Evolutionary conservation across 2,113 vertebrate genomes (phyloP), one percentile per base, ranked within the genome.

Genomic region (Hydropotes inermis): DNA sequence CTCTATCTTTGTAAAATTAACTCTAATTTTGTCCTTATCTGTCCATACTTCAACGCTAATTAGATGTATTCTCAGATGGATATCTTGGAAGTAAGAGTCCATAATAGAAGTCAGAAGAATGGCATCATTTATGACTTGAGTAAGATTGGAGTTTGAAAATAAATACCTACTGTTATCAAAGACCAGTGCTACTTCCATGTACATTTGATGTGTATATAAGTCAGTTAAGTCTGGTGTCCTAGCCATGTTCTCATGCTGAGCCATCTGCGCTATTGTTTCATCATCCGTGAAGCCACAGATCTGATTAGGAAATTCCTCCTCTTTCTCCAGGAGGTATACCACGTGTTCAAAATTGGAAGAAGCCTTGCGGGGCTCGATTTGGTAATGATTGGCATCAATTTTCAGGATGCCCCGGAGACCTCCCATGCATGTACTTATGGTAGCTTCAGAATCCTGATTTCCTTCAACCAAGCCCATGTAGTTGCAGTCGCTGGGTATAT

Each of bases 401-500:
- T 30, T 87, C 91, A 98, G 2, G 13, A 96, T 14, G 58, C 97
- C 98, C 11, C 60, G 86, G 1, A 98, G 96, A 0, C 86, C 60
- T 2, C 97, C 97, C 5, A 47, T 74, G 76, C 98, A 97, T 0
- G 81, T 97, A 28, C 70, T 97, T 3, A 98, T 19, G 2, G 95
- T 97, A 3, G 64, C 95, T 6, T 36, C 47, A 0, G 97, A 97
- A 14, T 91, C 91, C 21, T 2, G 28, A 10, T 43, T 36, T 0
- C 88, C 98, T 43, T 97, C 93, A 61, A 97, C 50, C 0, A 21
- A 36, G 89, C 98, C 97, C 67, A 58, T 0, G 2, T 86, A 95
- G 87, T 36, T 94, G 86, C 97, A 98, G 30, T 86, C 58, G 0
- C 9, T 27, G 39, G 95, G 97, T 1, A 98, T 1, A 7, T 93